Evolutionary conservation across 1,140 invertebrate species (phyloP).

Genomic region (Himalopsyche phryganea): DNA sequence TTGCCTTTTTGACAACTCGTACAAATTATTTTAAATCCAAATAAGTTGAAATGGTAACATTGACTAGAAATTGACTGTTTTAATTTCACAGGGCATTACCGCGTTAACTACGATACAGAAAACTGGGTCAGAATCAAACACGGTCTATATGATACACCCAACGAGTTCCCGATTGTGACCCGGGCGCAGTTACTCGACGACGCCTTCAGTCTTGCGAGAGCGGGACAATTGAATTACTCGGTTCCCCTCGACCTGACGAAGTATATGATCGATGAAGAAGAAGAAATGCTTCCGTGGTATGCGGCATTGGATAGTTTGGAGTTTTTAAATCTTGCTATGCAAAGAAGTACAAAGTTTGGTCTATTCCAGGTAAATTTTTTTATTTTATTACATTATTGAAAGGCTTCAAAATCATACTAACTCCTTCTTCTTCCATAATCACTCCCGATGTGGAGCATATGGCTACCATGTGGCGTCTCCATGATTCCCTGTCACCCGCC

Average conservation of each 20-base stretch:
- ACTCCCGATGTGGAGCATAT: too few species aligned
- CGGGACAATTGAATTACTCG: slow-evolving; percentile 56
- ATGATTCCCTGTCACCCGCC: too few species aligned
- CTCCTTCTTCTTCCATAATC: too few species aligned
- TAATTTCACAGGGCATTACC: slow-evolving; percentile 43
- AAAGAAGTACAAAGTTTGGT: slow-evolving; percentile 39
- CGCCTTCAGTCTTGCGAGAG: slow-evolving; percentile 69
- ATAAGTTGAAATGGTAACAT: too few species aligned
- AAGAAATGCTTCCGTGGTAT: slow-evolving; percentile 59
- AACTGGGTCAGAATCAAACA: slow-evolving; percentile 39
- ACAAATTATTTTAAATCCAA: too few species aligned
- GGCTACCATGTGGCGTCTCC: too few species aligned
- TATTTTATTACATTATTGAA: too few species aligned
- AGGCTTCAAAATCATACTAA: too few species aligned
- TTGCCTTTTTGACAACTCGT: too few species aligned
- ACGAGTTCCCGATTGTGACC: slow-evolving; percentile 54
- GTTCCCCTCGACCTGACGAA: slow-evolving; percentile 59
- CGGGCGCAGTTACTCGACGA: slow-evolving; percentile 81
- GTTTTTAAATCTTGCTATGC: slow-evolving; percentile 46
- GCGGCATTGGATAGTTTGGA: slow-evolving; percentile 50
- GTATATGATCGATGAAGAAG: slow-evolving; percentile 59
- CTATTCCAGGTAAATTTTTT: slow-evolving; percentile 42
- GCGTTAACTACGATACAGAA: slow-evolving; percentile 50
- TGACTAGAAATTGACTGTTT: too few species aligned
- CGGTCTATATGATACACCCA: slow-evolving; percentile 37